Base-by-base conservation (phyloP, 2,888 invertebrate species). In the Heliconius sara region DNA sequence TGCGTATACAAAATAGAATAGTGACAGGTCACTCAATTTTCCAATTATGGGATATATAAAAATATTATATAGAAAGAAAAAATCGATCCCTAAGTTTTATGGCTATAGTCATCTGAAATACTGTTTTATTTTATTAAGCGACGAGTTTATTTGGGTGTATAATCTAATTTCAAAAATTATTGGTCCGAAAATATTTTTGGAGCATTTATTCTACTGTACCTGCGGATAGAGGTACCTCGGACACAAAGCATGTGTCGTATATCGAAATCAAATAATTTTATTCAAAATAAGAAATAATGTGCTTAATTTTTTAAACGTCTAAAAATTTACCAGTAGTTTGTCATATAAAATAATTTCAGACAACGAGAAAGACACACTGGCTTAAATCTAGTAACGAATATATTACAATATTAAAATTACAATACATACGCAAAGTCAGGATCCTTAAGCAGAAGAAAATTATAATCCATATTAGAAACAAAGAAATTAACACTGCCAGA, bases 401-500 rank as follows among this genome's bases (percentile, higher is more conserved):
- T 27, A 25, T 70, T 16, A 13, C 7, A 57, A n/a, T 30, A 30
- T 30, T 5, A 74, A 63, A 76, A 75, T 68, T 83, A 76, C 72
- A 67, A 5, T 81, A 84, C 83, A 83, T 93, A 93, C 93, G 87
- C 82, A 92, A 65, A 57, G 91, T 85, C 34, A 93, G 85, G 7
- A 93, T 85, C 86, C 93, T 86, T 1, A 95, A 85, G 47, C 91
- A 91, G 86, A 91, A 91, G 88, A 91, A 94, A 71, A 93, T 83
- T 5, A 93, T 22, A 0, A 94, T 84, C 95, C 95, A 95, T 0
- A 88, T 84, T 0, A 94, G 79, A 74, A 95, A 85, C 90, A 95
- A 89, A 6, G 82, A 85, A 0, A 94, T 78, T 76, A 95, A 84
- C 13, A 91, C 87, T 6, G 93, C 84, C 87, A 91, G 88, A 80